Conservation (phyloP, 1,140 invertebrate genomes). For the Procambarus virginalis region DNA sequence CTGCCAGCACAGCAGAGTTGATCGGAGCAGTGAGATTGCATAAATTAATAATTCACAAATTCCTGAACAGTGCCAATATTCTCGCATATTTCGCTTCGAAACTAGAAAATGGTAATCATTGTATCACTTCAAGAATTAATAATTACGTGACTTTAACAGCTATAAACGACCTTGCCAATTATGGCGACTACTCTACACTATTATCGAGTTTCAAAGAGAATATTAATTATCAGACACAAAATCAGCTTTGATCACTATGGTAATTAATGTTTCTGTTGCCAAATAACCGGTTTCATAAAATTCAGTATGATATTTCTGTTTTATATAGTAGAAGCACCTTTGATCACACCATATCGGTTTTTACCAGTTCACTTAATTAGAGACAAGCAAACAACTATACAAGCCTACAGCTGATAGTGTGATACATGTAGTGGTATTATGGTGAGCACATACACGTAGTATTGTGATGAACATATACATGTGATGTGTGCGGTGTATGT, state of each 20-base stretch:
- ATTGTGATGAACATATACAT: no score
- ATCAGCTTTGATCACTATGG: not conserved
- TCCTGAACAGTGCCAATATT: no score
- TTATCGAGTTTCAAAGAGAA: not conserved
- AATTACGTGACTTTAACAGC: not conserved
- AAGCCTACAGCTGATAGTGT: no score
- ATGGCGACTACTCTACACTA: not conserved
- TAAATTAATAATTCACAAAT: no score
- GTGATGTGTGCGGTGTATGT: no score
- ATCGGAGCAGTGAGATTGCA: no score
- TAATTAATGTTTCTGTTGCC: not conserved
- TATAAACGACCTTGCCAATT: not conserved
- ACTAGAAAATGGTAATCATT: no score
- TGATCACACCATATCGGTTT: not conserved
- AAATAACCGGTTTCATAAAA: not conserved
- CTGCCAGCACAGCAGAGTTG: no score
- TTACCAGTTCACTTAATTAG: not conserved
- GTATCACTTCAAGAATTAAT: no score
- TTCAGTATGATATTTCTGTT: not conserved
- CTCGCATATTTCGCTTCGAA: no score
- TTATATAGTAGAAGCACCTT: not conserved
- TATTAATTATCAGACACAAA: not conserved
- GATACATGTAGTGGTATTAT: no score
- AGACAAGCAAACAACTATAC: not conserved
- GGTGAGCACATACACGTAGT: no score